These are phyloP conservation scores for Conchocele bisecta DNA, from an alignment of 2,888 invertebrate species.

Conservation along the genomic window DNA sequence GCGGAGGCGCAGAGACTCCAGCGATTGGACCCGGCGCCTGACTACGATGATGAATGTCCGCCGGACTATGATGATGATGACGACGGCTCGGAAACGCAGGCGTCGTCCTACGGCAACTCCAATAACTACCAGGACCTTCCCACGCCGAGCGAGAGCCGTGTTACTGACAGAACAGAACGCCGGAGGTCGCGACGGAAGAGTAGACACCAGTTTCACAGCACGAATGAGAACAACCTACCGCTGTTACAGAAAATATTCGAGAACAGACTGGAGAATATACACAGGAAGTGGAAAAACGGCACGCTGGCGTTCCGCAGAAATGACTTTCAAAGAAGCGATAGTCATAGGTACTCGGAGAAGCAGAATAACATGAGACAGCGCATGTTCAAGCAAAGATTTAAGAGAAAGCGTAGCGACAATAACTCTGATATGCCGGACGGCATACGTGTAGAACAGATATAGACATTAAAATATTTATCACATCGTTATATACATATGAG, in stretches of 20 bases:
- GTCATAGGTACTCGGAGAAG: slow-evolving; percentile 57
- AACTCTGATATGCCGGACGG: not conserved
- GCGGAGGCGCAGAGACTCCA: slow-evolving; percentile 73
- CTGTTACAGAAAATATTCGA: slow-evolving; percentile 74
- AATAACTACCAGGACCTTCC: slow-evolving; percentile 58
- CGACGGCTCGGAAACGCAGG: slow-evolving; percentile 28
- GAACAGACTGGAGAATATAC: slow-evolving; percentile 71
- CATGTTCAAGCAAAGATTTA: slow-evolving; percentile 70
- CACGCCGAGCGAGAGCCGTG: slow-evolving; percentile 22
- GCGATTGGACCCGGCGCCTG: slow-evolving; percentile 72
- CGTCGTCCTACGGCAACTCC: slow-evolving; percentile 30
- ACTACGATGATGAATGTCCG: slow-evolving; percentile 71
- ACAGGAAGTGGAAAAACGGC: slow-evolving; percentile 68
- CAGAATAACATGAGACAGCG: slow-evolving; percentile 62
- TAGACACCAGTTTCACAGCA: slow-evolving; percentile 45
- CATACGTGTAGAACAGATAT: slow-evolving; percentile 4
- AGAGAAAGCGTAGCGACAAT: slow-evolving; percentile 44
- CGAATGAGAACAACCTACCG: slow-evolving; percentile 64
- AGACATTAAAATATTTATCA: no score
- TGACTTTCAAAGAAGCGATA: slow-evolving; percentile 60
- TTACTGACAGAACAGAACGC: slow-evolving; percentile 32
- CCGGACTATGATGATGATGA: slow-evolving; percentile 62
- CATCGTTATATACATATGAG: no score
- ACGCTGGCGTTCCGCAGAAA: slow-evolving; percentile 57
- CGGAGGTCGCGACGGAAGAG: slow-evolving; percentile 31